Evolutionary conservation across 2,797 vertebrate species (phyloP), one percentile per base, ranked within the genome.

Genomic region (Pipistrellus nathusii): DNA sequence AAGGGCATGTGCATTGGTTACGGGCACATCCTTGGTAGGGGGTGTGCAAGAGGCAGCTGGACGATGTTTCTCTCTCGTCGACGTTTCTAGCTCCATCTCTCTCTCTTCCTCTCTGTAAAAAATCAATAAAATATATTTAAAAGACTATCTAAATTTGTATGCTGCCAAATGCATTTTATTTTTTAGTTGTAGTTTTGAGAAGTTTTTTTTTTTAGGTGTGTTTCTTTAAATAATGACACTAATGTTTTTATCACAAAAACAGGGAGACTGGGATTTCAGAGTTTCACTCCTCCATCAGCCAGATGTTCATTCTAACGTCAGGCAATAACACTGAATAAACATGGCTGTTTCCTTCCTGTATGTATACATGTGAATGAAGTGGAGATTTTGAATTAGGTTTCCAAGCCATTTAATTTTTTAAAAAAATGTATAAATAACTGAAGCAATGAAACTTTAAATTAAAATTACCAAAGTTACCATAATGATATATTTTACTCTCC

Each of bases 251-350:
- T 90, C 30, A 82, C 18, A 69, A 35, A 90, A 84, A 59, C 8
- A 8, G 20, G 2, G 1, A 12, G 77, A 64, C 20, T 17, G 30
- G 30, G 20, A 85, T 88, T 77, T 92, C 46, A 82, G 69, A 18
- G 30, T 62, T 44, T 6, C 1, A 71, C 11, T 53, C 90, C 82
- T 90, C 18, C 85, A 23, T 82, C 75, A 77, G 23, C 30, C 85
- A 85, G 55, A 85, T 95, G 55, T 85, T 88, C 55, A 51, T 85
- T 94, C 55, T 92, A 93, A 95, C 85, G 83, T 76, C 57, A 82
- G 46, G 27, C 59, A 53, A 35, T 73, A 78, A 93, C 23, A 53
- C n/a, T 88, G 53, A 85, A 76, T 93, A 90, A 86, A 73, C 46
- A 85, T 3, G 59, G 3, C 10, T 55, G 66, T 77, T 76, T 66